Evolutionary conservation across 2,797 vertebrate species (phyloP).

Genomic region (Periparus ater): DNA sequence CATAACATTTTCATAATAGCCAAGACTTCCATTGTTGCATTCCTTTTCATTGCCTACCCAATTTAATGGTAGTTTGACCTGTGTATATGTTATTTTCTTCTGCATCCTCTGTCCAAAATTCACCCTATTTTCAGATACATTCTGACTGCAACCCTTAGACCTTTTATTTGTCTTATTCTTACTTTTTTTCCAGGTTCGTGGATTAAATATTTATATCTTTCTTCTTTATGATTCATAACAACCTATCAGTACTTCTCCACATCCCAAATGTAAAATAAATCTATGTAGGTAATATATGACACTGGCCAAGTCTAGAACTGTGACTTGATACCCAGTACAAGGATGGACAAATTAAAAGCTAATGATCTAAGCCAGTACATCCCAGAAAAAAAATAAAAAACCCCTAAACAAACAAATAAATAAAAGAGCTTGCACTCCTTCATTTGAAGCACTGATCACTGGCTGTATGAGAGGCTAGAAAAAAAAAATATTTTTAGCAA

Average conservation of each 20-base stretch:
- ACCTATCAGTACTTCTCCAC: background rate
- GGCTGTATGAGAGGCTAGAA: background rate
- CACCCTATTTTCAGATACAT: background rate
- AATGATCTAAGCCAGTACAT: background rate
- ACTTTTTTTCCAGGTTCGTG: background rate
- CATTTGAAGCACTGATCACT: background rate
- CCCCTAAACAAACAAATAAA: background rate
- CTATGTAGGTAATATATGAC: background rate
- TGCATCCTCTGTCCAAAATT: background rate
- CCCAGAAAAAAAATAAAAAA: background rate
- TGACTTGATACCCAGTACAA: background rate
- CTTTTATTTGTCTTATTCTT: constrained; percentile 21
- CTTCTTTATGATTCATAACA: constrained; percentile 22
- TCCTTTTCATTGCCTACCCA: background rate
- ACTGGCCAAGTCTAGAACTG: background rate
- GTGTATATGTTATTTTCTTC: background rate
- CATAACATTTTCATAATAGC: background rate
- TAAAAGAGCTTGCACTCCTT: background rate
- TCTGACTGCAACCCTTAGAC: background rate
- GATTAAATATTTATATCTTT: constrained; percentile 53
- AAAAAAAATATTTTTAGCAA: background rate
- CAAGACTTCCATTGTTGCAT: background rate
- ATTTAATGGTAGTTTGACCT: background rate
- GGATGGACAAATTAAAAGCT: background rate
- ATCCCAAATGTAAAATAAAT: constrained; percentile 15